Evolutionary conservation across 1,140 invertebrate genomes (phyloP).

Genomic region (Calycopis cecrops): DNA sequence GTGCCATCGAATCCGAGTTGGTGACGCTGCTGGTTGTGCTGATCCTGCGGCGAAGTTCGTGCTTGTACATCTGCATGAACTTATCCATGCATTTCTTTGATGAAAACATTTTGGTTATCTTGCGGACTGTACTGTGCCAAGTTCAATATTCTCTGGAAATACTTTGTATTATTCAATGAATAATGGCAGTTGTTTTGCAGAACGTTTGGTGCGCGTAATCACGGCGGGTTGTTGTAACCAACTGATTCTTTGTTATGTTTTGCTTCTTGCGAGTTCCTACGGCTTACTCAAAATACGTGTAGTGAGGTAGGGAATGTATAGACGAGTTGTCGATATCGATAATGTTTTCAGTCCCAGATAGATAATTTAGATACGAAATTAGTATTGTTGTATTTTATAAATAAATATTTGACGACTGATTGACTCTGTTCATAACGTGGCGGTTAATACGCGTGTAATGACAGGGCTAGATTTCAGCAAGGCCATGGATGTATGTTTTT

Average conservation of each 20-base stretch:
- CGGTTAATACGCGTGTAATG: no score
- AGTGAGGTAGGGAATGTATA: slow-evolving; percentile 56
- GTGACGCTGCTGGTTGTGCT: slow-evolving; percentile 75
- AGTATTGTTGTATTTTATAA: no score
- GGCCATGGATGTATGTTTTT: no score
- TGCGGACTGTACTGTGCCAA: slow-evolving; percentile 9
- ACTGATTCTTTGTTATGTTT: slow-evolving; percentile 70
- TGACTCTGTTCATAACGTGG: no score
- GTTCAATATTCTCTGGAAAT: not conserved
- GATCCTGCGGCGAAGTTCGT: slow-evolving; percentile 70
- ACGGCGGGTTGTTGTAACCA: slow-evolving; percentile 60
- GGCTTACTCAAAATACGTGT: slow-evolving; percentile 49
- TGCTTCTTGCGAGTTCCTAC: slow-evolving; percentile 51
- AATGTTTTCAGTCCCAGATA: slow-evolving; percentile 30
- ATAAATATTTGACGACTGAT: no score
- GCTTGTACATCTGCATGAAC: slow-evolving; percentile 60
- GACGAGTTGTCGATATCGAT: slow-evolving; percentile 57
- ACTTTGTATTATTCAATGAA: not conserved
- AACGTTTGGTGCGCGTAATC: slow-evolving; percentile 32
- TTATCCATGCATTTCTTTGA: slow-evolving; percentile 62
- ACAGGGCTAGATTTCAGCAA: no score
- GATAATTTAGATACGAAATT: not conserved
- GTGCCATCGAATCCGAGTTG: slow-evolving; percentile 76
- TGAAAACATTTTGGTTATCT: slow-evolving; percentile 58
- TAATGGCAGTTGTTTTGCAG: not conserved